Conservation (phyloP, 1,140 invertebrate genomes). For the Achatina immaculata region DNA sequence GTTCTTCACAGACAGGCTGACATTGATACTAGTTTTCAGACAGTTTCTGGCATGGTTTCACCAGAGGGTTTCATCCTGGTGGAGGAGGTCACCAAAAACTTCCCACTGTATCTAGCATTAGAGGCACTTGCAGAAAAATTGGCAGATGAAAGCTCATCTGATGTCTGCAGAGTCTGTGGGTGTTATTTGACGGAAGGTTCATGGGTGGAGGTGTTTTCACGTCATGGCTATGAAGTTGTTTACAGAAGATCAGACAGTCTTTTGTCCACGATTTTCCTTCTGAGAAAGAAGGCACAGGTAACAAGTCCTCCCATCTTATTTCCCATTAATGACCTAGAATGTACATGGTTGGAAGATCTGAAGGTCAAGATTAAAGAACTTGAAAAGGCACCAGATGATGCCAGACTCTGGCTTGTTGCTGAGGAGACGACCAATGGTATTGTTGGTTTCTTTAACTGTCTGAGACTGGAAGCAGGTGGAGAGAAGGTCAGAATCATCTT, state of each 20-base stretch:
- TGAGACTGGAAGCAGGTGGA: constrained; percentile 87
- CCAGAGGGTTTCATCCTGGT: constrained; percentile 83
- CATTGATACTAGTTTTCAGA: constrained; percentile 62
- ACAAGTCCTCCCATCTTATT: constrained; percentile 40
- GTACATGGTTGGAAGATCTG: constrained; percentile 82
- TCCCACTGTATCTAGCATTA: constrained; percentile 53
- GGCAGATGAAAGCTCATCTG: constrained; percentile 21
- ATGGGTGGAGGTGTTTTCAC: constrained; percentile 69
- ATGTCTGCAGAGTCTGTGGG: constrained; percentile 50
- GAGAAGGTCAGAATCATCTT: constrained; percentile 72
- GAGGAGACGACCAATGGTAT: constrained; percentile 77
- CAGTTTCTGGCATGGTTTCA: constrained; percentile 76
- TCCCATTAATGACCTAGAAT: constrained; percentile 67
- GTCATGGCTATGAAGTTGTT: constrained; percentile 70
- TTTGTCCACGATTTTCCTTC: constrained; percentile 64
- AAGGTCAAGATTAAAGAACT: constrained; percentile 78
- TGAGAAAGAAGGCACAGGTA: constrained; percentile 47
- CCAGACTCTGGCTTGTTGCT: constrained; percentile 66
- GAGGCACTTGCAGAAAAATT: constrained; percentile 44
- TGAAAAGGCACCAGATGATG: constrained; percentile 53
- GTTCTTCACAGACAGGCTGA: constrained; percentile 67
- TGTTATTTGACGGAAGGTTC: constrained; percentile 62
- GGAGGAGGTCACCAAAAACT: constrained; percentile 78
- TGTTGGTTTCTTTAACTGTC: constrained; percentile 89
- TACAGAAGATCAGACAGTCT: constrained; percentile 62